Conservation (phyloP, 2,888 invertebrate species). For the Balanococcus diminutus region DNA sequence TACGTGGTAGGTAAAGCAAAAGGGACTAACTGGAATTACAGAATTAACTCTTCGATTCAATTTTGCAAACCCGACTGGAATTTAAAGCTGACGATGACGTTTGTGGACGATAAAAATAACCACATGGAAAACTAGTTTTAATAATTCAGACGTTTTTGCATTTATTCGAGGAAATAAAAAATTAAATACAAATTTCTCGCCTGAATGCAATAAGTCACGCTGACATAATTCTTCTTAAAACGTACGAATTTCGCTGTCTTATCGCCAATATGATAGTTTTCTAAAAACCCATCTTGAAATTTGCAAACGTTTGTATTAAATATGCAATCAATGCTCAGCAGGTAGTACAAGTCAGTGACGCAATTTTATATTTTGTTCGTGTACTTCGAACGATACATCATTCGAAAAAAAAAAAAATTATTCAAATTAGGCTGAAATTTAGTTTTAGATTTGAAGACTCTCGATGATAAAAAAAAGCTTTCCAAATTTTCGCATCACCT, state of each 20-base stretch:
- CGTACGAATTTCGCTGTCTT: neutral
- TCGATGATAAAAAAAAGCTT: neutral
- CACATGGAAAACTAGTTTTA: neutral
- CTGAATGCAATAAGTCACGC: neutral
- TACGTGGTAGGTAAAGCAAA: no score
- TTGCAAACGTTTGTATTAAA: neutral
- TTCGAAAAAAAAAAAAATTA: neutral
- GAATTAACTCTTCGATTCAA: neutral
- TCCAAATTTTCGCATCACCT: neutral
- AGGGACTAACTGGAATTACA: neutral
- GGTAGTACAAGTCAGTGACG: neutral
- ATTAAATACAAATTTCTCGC: neutral
- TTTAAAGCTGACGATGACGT: neutral
- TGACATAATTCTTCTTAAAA: neutral
- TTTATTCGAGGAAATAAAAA: neutral
- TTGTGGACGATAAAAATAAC: neutral
- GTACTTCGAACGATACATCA: neutral
- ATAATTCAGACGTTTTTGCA: neutral
- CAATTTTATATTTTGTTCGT: neutral
- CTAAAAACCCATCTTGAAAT: neutral
- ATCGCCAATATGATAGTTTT: neutral
- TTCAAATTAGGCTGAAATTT: neutral
- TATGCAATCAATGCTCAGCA: slow-evolving; percentile 8
- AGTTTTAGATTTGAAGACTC: neutral
- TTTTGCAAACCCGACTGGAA: neutral